Evolutionary conservation across 2,113 vertebrate species (phyloP), one percentile per base, ranked within the genome.

Genomic region (Poecilia latipinna): DNA sequence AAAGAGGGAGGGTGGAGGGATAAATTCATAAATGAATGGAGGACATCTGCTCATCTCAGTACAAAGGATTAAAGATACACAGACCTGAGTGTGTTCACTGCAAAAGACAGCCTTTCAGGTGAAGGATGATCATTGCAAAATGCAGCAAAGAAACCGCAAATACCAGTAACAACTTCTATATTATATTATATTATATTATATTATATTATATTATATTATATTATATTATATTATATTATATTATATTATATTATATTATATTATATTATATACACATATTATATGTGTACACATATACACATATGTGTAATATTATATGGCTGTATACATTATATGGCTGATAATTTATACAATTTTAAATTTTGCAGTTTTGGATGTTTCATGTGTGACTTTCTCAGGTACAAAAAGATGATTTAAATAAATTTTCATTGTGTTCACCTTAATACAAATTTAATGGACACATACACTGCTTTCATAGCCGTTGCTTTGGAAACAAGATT

Each of bases 21-120:
- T 96, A 96, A 96, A 97, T 97, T 97, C 96, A 97, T 97, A 98
- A 97, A 97, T 98, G 96, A 97, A 98, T 96, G 95, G 95, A 95
- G 95, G 96, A 98, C 97, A 98, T 97, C 97, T 98, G 97, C 95
- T 97, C 91, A 79, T 95, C 93, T 95, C 94, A 86, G 72, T 78
- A 96, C 93, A 96, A 96, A 97, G 95, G 96, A 97, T 97, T 96
- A 97, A 76, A 82, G 82, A 80, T 84, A 78, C 85, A 88, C 80
- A 78, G 77, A 90, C 66, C 86, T 86, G 78, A 84, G 83, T 44
- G 75, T 80, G 37, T 72, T 33, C 4, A 61, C 65, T 48, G 26
- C 29, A 35, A 24, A 65, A 65, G 48, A 3, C 2, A 70, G 11
- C 44, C 31, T 74, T 73, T 74, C 78, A 78, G 81, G 61, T 86